A percentile compares a stretch with the other conserved stretches of the same genome.
These are phyloP conservation scores for Spodoptera littoralis DNA, from an alignment of 2,888 invertebrate species.

Conservation along the genomic window DNA sequence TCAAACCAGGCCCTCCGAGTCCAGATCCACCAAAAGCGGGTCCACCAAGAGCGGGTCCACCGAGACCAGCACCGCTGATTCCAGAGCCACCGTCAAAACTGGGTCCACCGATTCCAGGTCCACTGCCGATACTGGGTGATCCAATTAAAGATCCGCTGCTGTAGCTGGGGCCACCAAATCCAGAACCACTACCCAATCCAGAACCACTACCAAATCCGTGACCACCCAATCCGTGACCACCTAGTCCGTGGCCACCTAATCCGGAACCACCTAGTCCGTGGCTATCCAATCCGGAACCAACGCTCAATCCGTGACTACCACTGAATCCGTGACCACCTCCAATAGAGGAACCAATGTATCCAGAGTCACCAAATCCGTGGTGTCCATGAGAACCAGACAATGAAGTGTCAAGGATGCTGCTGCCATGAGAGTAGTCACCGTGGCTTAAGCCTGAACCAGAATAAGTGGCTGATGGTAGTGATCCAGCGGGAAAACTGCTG, in stretches of 20 bases:
- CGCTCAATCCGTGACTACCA: background rate
- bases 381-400: constrained; percentile 9
- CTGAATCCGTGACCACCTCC: too few relatives aligned
- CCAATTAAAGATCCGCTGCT: constrained; percentile 27
- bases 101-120: constrained; percentile 5
- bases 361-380: background rate
- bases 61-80: constrained; percentile 6
- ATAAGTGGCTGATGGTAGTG: constrained; percentile 80
- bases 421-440: constrained; percentile 40
- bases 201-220: constrained; percentile 23
- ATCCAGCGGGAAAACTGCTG: constrained; percentile 81
- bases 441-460: constrained; percentile 64
- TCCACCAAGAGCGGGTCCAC: constrained; percentile 18
- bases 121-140: constrained; percentile 3
- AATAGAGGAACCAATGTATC: constrained; percentile 4
- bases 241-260: constrained; percentile 16
- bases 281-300: constrained; percentile 9
- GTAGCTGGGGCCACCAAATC: constrained; percentile 14
- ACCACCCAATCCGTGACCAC: constrained; percentile 29
- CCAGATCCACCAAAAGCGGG: constrained; percentile 29
- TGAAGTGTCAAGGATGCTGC: constrained; percentile 25
- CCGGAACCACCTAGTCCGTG: constrained; percentile 11
- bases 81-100: constrained; percentile 18
- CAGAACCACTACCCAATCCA: constrained; percentile 25
- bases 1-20: constrained; percentile 34